phyloP scores from a whole-genome alignment of 2,797 vertebrate genomes.

The Adelosebastes latens region DNA sequence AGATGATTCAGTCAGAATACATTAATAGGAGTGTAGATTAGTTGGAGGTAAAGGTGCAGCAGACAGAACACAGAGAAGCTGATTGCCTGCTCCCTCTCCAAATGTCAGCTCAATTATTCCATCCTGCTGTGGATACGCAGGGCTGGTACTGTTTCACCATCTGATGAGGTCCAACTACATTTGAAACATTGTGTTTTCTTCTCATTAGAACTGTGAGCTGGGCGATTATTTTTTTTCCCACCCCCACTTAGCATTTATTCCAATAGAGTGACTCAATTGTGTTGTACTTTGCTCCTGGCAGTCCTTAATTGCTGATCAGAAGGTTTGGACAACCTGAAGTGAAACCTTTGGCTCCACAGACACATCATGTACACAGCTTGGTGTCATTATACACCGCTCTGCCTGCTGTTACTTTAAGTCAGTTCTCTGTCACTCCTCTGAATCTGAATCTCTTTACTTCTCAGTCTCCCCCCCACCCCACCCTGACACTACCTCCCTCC shows the following conservation, averaged over 20 bases:
- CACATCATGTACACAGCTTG: not conserved
- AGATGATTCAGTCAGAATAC: not conserved
- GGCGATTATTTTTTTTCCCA: not conserved
- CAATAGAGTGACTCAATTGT: not conserved
- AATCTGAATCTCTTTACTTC: constrained; percentile 11
- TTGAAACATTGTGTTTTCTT: not conserved
- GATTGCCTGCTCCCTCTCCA: not conserved
- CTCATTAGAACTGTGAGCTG: not conserved
- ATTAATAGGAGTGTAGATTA: constrained; percentile 5
- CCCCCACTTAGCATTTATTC: not conserved
- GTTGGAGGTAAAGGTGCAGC: not conserved
- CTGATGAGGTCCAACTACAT: constrained; percentile 16
- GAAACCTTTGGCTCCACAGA: not conserved
- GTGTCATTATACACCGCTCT: not conserved
- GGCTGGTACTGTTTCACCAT: not conserved
- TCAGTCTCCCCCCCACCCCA: not conserved
- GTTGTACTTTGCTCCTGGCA: not conserved
- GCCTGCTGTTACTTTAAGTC: constrained; percentile 17
- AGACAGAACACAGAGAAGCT: not conserved
- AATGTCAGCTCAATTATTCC: constrained; percentile 36
- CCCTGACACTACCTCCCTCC: not conserved
- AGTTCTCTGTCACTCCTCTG: constrained; percentile 4
- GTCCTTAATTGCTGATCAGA: constrained; percentile 23
- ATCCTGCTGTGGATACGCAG: not conserved
- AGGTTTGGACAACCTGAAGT: not conserved